Conservation (phyloP, 1,140 invertebrate species). For the Oscheius sp. region DNA sequence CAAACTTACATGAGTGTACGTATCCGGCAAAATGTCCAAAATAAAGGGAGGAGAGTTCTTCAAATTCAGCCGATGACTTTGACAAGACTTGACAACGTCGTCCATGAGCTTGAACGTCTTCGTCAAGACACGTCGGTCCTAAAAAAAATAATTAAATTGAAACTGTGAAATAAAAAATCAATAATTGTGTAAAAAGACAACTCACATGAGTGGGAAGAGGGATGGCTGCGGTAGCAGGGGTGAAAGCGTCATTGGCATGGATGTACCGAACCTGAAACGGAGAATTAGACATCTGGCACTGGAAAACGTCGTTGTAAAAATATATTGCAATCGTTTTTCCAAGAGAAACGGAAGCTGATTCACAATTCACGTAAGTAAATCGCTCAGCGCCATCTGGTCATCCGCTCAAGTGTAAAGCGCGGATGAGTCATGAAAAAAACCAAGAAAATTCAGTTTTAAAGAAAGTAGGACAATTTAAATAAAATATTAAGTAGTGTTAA, state of each 20-base stretch:
- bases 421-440: no score
- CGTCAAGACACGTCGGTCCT: slow-evolving; percentile 49
- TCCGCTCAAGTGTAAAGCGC: no score
- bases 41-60: slow-evolving; percentile 99
- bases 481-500: no score
- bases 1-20: slow-evolving; percentile 73
- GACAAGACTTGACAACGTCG: slow-evolving; percentile 79
- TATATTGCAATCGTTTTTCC: no score
- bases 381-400: no score
- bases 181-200: background rate
- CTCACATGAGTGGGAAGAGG: background rate
- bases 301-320: background rate
- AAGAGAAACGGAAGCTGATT: no score
- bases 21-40: slow-evolving; percentile 96
- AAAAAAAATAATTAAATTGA: slow-evolving; percentile 9
- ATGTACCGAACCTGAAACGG: slow-evolving; percentile 12
- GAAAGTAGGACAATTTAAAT: no score
- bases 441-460: no score
- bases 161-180: background rate
- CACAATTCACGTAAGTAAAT: no score
- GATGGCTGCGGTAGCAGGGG: background rate
- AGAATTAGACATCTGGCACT: no score
- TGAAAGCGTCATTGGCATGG: background rate
- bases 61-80: slow-evolving; percentile 96
- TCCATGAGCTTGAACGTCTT: slow-evolving; percentile 57